These are phyloP conservation scores for Brachionichthys hirsutus DNA, from an alignment of 2,113 vertebrate genomes.

Conservation along the genomic window DNA sequence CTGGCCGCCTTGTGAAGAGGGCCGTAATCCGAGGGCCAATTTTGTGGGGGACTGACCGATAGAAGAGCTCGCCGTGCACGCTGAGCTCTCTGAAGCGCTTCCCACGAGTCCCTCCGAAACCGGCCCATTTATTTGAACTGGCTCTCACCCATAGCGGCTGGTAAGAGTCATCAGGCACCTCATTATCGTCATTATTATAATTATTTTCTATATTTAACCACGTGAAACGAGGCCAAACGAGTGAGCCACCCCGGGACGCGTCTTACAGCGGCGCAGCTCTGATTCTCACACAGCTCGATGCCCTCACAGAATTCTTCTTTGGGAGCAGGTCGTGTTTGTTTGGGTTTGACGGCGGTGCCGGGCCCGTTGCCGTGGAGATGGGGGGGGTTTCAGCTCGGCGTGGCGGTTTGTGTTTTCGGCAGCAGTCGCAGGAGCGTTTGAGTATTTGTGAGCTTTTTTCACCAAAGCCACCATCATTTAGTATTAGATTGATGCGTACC, in stretches of 20 bases:
- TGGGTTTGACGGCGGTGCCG: constrained; percentile 21
- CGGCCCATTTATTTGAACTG: constrained; percentile 73
- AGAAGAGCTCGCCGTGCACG: constrained; percentile 61
- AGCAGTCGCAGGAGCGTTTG: constrained; percentile 31
- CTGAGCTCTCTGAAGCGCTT: constrained; percentile 49
- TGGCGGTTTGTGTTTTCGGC: constrained; percentile 44
- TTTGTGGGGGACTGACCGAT: constrained; percentile 55
- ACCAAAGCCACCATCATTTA: constrained; percentile 56
- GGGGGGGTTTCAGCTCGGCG: constrained; percentile 14
- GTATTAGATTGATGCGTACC: constrained; percentile 45
- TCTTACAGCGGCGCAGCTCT: constrained; percentile 50
- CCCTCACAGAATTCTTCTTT: constrained; percentile 42
- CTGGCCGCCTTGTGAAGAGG: constrained; percentile 29
- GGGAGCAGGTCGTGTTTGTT: constrained; percentile 45
- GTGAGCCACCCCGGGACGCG: constrained; percentile 52
- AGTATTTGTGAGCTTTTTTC: constrained; percentile 44
- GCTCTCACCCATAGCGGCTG: constrained; percentile 65
- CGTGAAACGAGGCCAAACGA: constrained; percentile 73
- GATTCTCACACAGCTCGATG: constrained; percentile 19
- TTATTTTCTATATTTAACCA: constrained; percentile 81
- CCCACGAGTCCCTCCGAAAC: constrained; percentile 59
- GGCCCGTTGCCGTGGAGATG: constrained; percentile 37
- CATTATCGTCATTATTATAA: constrained; percentile 79
- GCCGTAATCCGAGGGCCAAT: constrained; percentile 61
- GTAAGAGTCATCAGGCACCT: constrained; percentile 74